Evolutionary conservation across 2,888 invertebrate species (phyloP), one percentile per base, ranked within the genome.

Genomic region (Drosophila mimetica): DNA sequence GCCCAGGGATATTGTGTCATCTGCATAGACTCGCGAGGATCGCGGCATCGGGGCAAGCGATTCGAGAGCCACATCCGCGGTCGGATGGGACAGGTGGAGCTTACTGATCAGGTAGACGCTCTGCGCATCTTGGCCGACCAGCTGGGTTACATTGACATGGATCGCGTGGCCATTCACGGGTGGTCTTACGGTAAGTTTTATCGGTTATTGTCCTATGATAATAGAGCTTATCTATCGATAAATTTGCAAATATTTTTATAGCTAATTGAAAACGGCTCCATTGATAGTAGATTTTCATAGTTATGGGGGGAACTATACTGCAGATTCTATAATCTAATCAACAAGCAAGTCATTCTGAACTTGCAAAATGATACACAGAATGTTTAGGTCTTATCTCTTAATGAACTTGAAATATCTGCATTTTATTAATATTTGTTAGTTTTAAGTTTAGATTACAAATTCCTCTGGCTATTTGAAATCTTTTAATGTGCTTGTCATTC

Each of bases 1-100:
- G 96, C 98, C 16, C 95, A 98, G 76, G 99, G 99, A 0, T 99
- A 98, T 92, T 98, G 97, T 90, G 99, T 99, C 0, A 95, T 99
- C 28, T 95, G 97, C 18, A 96, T 99, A 22, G 99, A 99, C 92
- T 98, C 98, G 0, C 93, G 99, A 50, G 99, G 99, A 1, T 99
- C 99, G 0, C 95, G 97, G 78, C 97, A 99, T 92, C 93, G 99
- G 46, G 99, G 99, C 13, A 93, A 97, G 7, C 93, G 95, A 20
- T 99, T 99, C 93, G 99, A 99, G 92, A 95, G 96, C 58, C 96
- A 97, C 89, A 95, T 99, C 71, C 94, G 96, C 86, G 94, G 96
- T 57, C 94, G 96, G 90, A 96, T 99, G 96, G 99, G 99, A 1
- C 96, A 96, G 28, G 96, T 98, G 2, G 99, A 99, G 90, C 91